These are phyloP conservation scores for Apocrypta bakeri DNA, from an alignment of 1,140 invertebrate species.

Conservation along the genomic window DNA sequence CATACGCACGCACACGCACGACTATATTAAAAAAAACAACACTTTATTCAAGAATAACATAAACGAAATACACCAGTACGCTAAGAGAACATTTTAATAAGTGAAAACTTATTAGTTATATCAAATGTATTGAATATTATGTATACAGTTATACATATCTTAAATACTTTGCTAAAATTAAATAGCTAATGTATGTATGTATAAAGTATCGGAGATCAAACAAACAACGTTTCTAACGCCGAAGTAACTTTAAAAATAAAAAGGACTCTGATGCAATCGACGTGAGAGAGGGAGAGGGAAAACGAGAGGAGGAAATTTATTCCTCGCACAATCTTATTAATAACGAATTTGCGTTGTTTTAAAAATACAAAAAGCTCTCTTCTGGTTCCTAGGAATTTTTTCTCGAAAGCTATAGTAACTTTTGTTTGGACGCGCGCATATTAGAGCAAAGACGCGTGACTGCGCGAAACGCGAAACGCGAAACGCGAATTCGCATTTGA, in stretches of 20 bases:
- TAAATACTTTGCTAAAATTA: neutral
- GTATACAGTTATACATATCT: neutral
- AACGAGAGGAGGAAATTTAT: neutral
- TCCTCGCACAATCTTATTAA: neutral
- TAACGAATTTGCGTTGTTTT: neutral
- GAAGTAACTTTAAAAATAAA: neutral
- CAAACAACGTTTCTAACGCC: neutral
- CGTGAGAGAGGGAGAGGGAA: neutral
- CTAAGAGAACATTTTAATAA: neutral
- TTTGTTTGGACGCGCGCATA: neutral
- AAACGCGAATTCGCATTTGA: neutral
- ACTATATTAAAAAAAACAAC: too few relatives aligned
- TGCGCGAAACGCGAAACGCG: too few relatives aligned
- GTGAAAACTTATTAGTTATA: conserved; percentile 21
- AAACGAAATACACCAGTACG: conserved; percentile 37
- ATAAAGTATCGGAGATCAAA: neutral
- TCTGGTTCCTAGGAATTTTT: neutral
- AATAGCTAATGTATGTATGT: neutral
- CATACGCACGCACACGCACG: too few relatives aligned
- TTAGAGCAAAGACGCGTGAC: too few relatives aligned
- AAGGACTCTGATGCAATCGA: neutral
- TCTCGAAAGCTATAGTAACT: neutral
- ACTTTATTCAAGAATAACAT: conserved; percentile 41
- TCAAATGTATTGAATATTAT: neutral
- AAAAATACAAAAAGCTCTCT: neutral